Conservation (phyloP, 2,888 invertebrate genomes). For the Schizaphis graminum region DNA sequence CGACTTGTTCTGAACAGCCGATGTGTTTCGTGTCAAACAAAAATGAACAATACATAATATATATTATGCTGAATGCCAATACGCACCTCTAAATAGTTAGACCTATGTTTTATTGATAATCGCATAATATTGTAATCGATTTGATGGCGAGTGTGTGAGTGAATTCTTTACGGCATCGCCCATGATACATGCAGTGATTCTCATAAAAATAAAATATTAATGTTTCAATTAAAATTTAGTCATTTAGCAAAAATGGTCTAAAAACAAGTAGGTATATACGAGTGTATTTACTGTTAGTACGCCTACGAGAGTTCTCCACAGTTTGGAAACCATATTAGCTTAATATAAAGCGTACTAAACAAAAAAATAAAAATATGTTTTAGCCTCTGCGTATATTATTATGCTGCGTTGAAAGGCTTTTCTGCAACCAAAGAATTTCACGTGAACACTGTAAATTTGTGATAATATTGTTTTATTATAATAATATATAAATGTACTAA, state of each 20-base stretch:
- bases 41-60: background rate
- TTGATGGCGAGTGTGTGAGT: rapidly evolving
- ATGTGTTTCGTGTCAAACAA: background rate
- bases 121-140: background rate
- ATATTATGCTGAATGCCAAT: background rate
- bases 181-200: background rate
- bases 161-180: background rate
- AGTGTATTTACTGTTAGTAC: background rate
- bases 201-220: background rate
- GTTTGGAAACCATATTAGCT: background rate
- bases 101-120: background rate
- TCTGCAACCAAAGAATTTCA: background rate
- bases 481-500: too few species aligned
- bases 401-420: background rate
- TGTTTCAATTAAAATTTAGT: background rate
- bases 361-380: background rate
- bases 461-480: background rate
- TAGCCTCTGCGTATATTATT: background rate
- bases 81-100: background rate
- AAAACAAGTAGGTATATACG: background rate
- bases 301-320: background rate
- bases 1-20: background rate
- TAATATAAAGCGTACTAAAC: background rate
- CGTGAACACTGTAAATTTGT: too few species aligned
- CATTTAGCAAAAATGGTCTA: too few species aligned